These are phyloP conservation scores for Nomada lathburiana DNA, from an alignment of 2,888 invertebrate species.

Conservation along the genomic window DNA sequence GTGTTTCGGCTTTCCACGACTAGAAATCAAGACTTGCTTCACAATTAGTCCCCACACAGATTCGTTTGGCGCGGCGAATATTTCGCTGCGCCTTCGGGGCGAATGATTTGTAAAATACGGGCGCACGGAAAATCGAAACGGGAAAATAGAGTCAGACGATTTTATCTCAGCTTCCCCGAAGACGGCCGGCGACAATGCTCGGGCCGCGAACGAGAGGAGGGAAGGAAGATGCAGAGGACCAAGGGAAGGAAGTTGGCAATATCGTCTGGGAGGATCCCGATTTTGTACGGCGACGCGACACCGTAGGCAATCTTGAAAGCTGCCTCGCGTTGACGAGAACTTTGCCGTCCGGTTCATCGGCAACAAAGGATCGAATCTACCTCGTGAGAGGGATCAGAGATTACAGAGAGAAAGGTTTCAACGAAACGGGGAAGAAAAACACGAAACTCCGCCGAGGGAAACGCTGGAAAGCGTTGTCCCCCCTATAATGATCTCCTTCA, in stretches of 20 bases:
- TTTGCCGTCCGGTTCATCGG: constrained; percentile 61
- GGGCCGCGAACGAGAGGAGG: constrained; percentile 13
- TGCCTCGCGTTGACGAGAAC: constrained; percentile 61
- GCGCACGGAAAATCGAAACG: constrained; percentile 8
- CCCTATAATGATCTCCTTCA: not conserved
- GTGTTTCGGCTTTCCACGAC: no score
- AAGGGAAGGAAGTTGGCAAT: constrained; percentile 66
- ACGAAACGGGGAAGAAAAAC: constrained; percentile 28
- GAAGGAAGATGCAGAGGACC: constrained; percentile 50
- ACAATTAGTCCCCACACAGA: not conserved
- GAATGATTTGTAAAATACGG: constrained; percentile 21
- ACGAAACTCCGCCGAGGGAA: constrained; percentile 7
- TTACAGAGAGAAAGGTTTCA: constrained; percentile 43
- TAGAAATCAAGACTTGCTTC: not conserved
- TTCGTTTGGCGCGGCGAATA: not conserved
- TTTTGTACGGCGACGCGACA: constrained; percentile 58
- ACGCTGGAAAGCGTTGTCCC: constrained; percentile 3
- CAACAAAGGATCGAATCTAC: constrained; percentile 62
- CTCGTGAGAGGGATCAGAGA: constrained; percentile 43
- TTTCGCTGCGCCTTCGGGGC: constrained; percentile 2
- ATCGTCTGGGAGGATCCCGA: constrained; percentile 70
- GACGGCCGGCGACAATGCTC: constrained; percentile 41
- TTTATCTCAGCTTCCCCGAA: constrained; percentile 49
- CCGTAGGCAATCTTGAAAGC: constrained; percentile 67
- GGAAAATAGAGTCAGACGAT: constrained; percentile 33